phyloP scores from a whole-genome alignment of 2,797 vertebrate species.

The Chaetodon trifasciatus region DNA sequence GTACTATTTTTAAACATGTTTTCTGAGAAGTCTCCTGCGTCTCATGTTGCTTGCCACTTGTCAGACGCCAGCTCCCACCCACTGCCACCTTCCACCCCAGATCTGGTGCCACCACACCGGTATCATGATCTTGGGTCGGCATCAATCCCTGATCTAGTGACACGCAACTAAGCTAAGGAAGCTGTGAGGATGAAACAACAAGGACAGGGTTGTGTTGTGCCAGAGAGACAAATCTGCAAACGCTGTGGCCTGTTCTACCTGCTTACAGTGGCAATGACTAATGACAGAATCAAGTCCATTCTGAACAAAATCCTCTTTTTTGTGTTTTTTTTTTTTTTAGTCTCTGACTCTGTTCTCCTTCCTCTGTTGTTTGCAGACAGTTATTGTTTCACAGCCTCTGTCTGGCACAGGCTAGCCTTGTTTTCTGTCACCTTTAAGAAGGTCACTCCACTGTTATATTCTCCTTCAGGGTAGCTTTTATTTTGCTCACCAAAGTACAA shows the following conservation, averaged over 20 bases:
- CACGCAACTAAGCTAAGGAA: slow-evolving; percentile 11
- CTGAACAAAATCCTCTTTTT: not conserved
- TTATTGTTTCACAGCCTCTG: not conserved
- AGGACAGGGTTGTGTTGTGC: not conserved
- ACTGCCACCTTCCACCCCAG: slow-evolving; percentile 20
- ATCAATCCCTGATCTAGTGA: slow-evolving; percentile 19
- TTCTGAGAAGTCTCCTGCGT: slow-evolving; percentile 72
- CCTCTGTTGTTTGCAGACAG: not conserved
- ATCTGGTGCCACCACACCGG: slow-evolving; percentile 26
- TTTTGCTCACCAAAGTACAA: not conserved
- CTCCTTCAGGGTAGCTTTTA: not conserved
- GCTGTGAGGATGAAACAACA: slow-evolving; percentile 3
- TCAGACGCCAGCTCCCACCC: slow-evolving; percentile 32
- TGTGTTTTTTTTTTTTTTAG: no score
- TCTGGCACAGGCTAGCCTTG: slow-evolving; percentile 11
- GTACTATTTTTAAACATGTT: slow-evolving; percentile 86
- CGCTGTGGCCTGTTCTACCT: not conserved
- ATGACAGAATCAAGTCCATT: not conserved
- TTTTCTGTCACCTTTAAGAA: slow-evolving; percentile 71
- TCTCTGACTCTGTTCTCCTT: not conserved
- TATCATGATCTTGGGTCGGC: slow-evolving; percentile 8
- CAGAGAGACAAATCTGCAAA: not conserved
- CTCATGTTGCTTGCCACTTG: slow-evolving; percentile 72
- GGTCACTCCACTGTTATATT: slow-evolving; percentile 54
- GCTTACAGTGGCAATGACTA: not conserved